Evolutionary conservation across 2,888 invertebrate genomes (phyloP), one percentile per base, ranked within the genome.

Genomic region (Himalopsyche anomala): DNA sequence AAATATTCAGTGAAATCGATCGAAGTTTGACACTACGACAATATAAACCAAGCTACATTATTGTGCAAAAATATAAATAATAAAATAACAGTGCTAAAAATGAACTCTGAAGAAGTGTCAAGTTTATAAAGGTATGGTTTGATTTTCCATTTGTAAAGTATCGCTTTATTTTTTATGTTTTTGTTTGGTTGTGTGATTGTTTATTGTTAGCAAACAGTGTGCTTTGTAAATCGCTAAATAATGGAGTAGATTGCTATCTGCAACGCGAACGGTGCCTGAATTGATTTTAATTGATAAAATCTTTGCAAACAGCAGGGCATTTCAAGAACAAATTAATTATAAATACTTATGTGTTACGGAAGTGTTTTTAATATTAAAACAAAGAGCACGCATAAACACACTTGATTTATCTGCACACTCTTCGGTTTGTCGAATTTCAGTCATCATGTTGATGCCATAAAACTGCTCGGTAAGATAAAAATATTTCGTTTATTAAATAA

Each of bases 231-330:
- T 74, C 36, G 36, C 74, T 74, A 38, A 74, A 74, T 74, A 74
- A 74, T 74, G 74, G 74, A 74, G 74, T 36, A 36, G 74, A 74
- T 74, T 36, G 74, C 15, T 38, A 74, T 74, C 74, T 36, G 74
- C 15, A 74, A 38, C 38, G 36, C 74, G 74, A 38, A 12, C 5
- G n/a, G 38, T 74, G 38, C 2, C 74, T 74, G 15, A 74, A 74
- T 74, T 74, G 38, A 74, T 74, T 74, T 74, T 74, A 38, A 74
- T 36, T 74, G 74, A 74, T 74, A 74, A 74, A 12, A 74, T 74
- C 74, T 74, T 12, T 19, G 62, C 28, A 4, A 28, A 62, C 62
- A 62, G 19, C 15, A 74, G 36, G 36, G 74, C 74, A 74, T 36
- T 36, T 74, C 15, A 36, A 74, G 12, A 36, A 38, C 74, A 74